phyloP scores from a whole-genome alignment of 2,113 vertebrate genomes.

The Salvator merianae region DNA sequence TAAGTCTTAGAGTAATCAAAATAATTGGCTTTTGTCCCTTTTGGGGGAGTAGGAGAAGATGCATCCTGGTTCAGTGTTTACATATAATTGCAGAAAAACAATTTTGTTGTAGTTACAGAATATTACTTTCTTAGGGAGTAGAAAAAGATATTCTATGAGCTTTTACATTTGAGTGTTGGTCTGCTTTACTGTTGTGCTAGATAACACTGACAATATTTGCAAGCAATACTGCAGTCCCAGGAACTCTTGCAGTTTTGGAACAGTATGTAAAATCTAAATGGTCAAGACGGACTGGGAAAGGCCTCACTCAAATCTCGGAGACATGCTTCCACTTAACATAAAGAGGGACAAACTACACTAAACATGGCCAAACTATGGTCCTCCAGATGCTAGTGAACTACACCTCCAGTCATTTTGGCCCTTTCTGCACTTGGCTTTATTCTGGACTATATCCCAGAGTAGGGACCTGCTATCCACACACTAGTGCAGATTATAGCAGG shows the following conservation, averaged over 20 bases:
- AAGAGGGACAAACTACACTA: too few species aligned
- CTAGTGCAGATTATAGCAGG: too few species aligned
- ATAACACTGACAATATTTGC: neutral
- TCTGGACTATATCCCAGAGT: too few species aligned
- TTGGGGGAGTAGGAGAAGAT: neutral
- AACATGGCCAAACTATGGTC: too few species aligned
- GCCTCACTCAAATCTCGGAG: neutral
- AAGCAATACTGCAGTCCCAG: neutral
- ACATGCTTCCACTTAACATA: neutral
- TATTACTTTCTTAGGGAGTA: constrained; percentile 6
- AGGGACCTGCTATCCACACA: too few species aligned
- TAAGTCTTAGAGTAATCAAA: constrained; percentile 21
- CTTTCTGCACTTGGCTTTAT: too few species aligned
- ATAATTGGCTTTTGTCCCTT: constrained; percentile 21
- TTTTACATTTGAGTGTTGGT: neutral
- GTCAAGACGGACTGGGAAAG: neutral
- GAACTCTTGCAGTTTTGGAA: neutral
- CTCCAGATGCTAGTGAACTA: too few species aligned
- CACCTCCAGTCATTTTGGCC: too few species aligned
- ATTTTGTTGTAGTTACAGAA: neutral
- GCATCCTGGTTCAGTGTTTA: neutral
- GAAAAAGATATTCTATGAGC: neutral
- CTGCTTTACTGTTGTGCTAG: rapidly evolving
- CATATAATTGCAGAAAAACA: neutral
- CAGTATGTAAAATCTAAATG: neutral